Evolutionary conservation across 2,888 invertebrate species (phyloP).

Genomic region (Metacarcinus magister): DNA sequence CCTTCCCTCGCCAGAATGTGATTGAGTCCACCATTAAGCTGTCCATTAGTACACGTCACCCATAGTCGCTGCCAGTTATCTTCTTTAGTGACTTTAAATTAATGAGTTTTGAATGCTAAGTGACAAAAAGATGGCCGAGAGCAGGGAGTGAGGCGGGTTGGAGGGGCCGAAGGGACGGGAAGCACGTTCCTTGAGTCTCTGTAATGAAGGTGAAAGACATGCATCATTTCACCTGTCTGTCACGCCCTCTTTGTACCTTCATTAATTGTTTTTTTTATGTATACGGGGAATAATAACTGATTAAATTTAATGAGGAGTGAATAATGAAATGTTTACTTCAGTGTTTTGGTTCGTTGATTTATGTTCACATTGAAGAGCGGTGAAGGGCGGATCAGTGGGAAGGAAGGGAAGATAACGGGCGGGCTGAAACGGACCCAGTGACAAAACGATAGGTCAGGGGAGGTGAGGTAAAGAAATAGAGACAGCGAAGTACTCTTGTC

Average conservation of each 20-base stretch:
- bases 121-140: conserved; percentile 6
- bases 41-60: conserved; percentile 56
- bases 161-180: not conserved
- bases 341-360: conserved; percentile 18
- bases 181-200: not conserved
- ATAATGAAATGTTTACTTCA: not conserved
- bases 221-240: conserved; percentile 40
- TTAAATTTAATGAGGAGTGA: conserved; percentile 48
- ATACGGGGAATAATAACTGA: not conserved
- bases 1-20: not conserved
- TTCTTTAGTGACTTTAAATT: conserved; percentile 17
- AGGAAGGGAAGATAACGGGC: not conserved
- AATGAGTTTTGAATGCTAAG: conserved; percentile 62
- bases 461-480: not conserved
- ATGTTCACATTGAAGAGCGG: not conserved
- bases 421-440: not conserved
- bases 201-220: conserved; percentile 26
- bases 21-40: conserved; percentile 40
- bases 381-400: not conserved
- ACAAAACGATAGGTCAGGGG: not conserved
- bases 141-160: not conserved
- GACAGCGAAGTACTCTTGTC: not conserved
- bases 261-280: not conserved
- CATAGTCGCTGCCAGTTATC: conserved; percentile 52
- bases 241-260: not conserved